Percentiles rank a stretch among this genome's conserved stretches.
These are phyloP conservation scores for Trichogramma evanescens DNA, from an alignment of 2,888 invertebrate species.

Conservation along the genomic window DNA sequence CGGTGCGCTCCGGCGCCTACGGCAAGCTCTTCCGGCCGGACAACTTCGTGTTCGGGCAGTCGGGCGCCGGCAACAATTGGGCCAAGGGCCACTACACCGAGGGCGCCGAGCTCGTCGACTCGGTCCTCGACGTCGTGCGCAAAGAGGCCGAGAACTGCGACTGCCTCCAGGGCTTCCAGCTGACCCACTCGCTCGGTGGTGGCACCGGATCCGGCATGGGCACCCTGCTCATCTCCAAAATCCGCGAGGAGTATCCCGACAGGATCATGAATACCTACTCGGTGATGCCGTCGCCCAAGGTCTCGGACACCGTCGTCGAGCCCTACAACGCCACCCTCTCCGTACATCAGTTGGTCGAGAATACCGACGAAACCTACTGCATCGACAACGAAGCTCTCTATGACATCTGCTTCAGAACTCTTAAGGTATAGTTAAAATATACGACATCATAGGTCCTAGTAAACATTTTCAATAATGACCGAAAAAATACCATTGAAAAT, in stretches of 20 bases:
- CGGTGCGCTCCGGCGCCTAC: constrained; percentile 60
- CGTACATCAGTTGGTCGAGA: constrained; percentile 84
- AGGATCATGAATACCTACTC: constrained; percentile 69
- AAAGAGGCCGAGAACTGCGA: constrained; percentile 89
- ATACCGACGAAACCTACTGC: constrained; percentile 87
- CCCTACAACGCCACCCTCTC: constrained; percentile 89
- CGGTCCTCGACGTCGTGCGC: constrained; percentile 75
- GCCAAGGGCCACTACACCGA: constrained; percentile 88
- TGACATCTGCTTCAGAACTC: constrained; percentile 87
- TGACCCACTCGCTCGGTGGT: constrained; percentile 76
- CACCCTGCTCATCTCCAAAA: constrained; percentile 80
- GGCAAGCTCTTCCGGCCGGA: constrained; percentile 61
- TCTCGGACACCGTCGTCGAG: constrained; percentile 88
- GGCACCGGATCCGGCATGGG: constrained; percentile 74
- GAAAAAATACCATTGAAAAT: no score
- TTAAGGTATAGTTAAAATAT: constrained; percentile 52
- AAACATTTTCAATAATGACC: neutral
- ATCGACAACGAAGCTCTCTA: constrained; percentile 91
- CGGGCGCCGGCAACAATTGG: constrained; percentile 50
- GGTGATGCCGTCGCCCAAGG: constrained; percentile 76
- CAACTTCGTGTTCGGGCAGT: constrained; percentile 57
- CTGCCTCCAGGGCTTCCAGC: constrained; percentile 79
- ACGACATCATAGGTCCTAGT: neutral
- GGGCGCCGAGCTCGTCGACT: constrained; percentile 78
- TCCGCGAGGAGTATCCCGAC: constrained; percentile 86